Evolutionary conservation across 2,797 vertebrate species (phyloP), one percentile per base, ranked within the genome.

Genomic region (Muscicapa striata): DNA sequence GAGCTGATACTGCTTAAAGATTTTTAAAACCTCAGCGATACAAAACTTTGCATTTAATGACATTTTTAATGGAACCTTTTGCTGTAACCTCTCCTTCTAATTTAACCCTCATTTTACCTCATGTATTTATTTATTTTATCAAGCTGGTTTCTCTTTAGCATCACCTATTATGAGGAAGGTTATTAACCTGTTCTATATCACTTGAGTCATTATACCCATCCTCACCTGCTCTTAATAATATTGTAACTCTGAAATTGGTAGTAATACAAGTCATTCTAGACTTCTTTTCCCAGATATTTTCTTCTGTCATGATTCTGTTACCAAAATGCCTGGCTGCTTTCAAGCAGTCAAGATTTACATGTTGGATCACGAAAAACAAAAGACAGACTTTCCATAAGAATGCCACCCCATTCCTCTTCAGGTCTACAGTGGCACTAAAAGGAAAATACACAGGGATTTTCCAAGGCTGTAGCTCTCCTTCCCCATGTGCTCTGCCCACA

Each of bases 321-420:
- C 41, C 59, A n/a, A 13, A 22, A 10, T 69, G n/a, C 48, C 66
- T 32, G 21, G 7, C 17, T 63, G 36, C 51, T 81, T 85, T 89
- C 43, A 51, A 34, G 27, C 23, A 74, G 36, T 29, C 30, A 45
- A 48, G 32, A 21, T 66, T 66, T 48, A 30, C 27, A 24, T 0
- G 4, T 3, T 72, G 26, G 55, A 15, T 75, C 18, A 72, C 11
- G 62, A 64, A 91, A 67, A 82, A 58, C 5, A 84, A 64, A 76
- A 62, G 10, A 8, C 13, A 59, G 51, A 41, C 32, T 70, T 91
- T 93, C 62, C 46, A 24, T 20, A 82, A 74, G 61, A 77, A 77
- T 12, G 0, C 36, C 12, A 23, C 6, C 4, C 9, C 2, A 4
- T 13, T 74, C 8, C 6, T 36, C 30, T 61, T 20, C 38, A 58